Evolutionary conservation across 2,888 invertebrate species (phyloP).

Genomic region (Cosmia trapezina): DNA sequence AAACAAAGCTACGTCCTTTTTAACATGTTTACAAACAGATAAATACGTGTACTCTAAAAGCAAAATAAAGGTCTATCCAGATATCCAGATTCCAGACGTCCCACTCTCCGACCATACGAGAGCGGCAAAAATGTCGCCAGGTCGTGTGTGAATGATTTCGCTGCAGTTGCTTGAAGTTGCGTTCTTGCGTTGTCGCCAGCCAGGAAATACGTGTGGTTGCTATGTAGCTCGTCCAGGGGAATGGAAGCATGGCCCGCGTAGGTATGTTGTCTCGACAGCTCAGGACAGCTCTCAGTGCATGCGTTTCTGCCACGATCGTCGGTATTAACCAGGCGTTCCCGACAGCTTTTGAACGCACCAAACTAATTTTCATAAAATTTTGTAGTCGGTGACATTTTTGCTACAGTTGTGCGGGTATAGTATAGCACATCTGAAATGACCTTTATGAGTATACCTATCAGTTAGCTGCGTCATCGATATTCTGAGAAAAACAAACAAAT

Average conservation of each 20-base stretch:
- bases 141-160: neutral
- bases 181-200: neutral
- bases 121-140: neutral
- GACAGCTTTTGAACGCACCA: neutral
- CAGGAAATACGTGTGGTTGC: neutral
- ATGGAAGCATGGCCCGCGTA: too few species aligned
- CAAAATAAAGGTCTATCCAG: neutral
- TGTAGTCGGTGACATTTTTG: neutral
- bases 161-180: neutral
- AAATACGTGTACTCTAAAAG: neutral
- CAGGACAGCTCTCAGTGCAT: neutral
- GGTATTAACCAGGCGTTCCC: neutral
- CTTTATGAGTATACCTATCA: neutral
- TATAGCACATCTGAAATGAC: neutral
- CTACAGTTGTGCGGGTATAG: neutral
- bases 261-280: too few species aligned
- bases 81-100: neutral
- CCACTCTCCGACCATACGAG: neutral
- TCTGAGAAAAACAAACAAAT: neutral
- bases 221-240: neutral
- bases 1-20: neutral
- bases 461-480: neutral
- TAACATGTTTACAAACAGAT: neutral
- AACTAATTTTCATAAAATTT: neutral
- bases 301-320: neutral